phyloP scores from a whole-genome alignment of 2,888 invertebrate genomes.

The Cyclophora albipunctata region DNA sequence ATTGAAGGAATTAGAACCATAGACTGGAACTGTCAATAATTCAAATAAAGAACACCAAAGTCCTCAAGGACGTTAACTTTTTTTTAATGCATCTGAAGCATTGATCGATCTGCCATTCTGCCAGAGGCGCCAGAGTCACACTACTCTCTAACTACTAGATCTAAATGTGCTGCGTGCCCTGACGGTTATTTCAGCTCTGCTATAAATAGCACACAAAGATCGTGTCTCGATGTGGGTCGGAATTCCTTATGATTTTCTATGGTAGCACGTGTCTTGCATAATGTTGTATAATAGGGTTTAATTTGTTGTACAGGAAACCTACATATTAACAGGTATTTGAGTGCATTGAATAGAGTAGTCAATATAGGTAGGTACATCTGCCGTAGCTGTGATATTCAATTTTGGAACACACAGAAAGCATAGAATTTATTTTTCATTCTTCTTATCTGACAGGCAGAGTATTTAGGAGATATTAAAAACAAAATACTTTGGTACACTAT shows the following conservation, averaged over 20 bases:
- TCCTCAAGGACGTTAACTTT: background rate
- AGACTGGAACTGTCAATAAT: too few relatives aligned
- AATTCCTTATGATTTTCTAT: conserved; percentile 43
- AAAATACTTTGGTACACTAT: too few relatives aligned
- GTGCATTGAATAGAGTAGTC: too few relatives aligned
- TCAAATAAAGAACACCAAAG: conserved; percentile 11
- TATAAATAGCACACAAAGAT: conserved; percentile 52
- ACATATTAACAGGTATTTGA: too few relatives aligned
- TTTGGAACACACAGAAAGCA: too few relatives aligned
- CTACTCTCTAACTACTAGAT: conserved; percentile 30
- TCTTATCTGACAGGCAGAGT: too few relatives aligned
- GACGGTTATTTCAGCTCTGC: conserved; percentile 61
- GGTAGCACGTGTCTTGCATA: conserved; percentile 33
- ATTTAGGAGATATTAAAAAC: too few relatives aligned
- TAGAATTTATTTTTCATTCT: too few relatives aligned
- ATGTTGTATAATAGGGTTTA: conserved; percentile 8
- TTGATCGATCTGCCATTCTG: conserved; percentile 8
- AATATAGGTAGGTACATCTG: too few relatives aligned
- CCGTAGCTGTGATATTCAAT: too few relatives aligned
- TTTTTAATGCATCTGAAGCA: conserved; percentile 10
- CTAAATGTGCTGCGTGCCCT: conserved; percentile 56
- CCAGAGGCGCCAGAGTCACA: conserved; percentile 34
- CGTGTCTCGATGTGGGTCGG: conserved; percentile 54
- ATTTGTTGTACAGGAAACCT: too few relatives aligned
- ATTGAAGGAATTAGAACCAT: too few relatives aligned